Base-by-base conservation (phyloP, 2,113 vertebrate species). In the Cyrtonyx montezumae region DNA sequence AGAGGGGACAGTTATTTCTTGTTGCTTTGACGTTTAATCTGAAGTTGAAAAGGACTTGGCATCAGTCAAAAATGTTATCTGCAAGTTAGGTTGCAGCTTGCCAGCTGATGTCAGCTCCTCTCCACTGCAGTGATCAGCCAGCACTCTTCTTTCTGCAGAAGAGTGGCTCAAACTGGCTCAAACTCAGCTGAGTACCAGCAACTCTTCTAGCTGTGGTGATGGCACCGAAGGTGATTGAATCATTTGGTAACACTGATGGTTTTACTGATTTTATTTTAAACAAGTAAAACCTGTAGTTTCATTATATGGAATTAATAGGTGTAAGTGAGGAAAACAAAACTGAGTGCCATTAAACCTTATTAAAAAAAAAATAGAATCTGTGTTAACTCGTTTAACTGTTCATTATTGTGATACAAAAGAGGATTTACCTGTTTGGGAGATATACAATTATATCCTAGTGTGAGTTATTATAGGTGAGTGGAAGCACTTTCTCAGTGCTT, bases 191-290 rank as follows among this genome's bases (percentile, higher is more conserved):
- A 70, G 51, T 8, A 34, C 8, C 46, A 55, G 61, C 78, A 87
- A 0, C 34, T 49, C 13, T 8, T 21, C 4, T 22, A 45, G 2
- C 28, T 58, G 17, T 9, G 11, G 3, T 25, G 43, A 5, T 14
- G 66, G 78, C 5, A 32, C 18, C 9, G 8, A 23, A 20, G 37
- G 25, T 53, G 23, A 37, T 8, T 34, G 49, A 20, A 45, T 6
- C 5, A 4, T 42, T 81, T 46, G 7, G 7, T 51, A 15, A 25
- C 7, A 17, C 40, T 32, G 40, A 67, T 25, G 11, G 10, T 53
- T 80, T 67, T 62, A 36, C 15, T 43, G 19, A 18, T 58, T 56
- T 56, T 56, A 32, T 56, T 32, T 58, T 58, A n/a, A 58, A 8
- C 14, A 3, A 6, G 34, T 18, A 43, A 8, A 11, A 37, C 32